Evolutionary conservation across 2,113 vertebrate species (phyloP).

Genomic region (Odontesthes bonariensis): DNA sequence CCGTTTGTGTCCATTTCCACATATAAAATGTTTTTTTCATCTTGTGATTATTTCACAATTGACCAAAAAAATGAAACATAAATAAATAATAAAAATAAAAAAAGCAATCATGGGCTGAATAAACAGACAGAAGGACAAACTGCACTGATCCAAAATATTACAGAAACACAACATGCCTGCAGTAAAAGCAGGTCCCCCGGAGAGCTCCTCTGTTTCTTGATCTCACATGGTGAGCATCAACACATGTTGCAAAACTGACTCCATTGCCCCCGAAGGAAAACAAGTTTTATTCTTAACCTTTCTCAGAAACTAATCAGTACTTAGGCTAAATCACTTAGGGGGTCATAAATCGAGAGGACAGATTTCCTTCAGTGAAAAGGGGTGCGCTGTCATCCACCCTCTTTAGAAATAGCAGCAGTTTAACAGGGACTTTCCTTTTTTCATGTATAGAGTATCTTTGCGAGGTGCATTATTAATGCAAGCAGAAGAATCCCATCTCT

Average conservation of each 20-base stretch:
- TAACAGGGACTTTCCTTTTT: slow-evolving; percentile 51
- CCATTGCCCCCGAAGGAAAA: slow-evolving; percentile 3
- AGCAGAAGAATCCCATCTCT: slow-evolving; percentile 12
- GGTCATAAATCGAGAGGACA: background rate
- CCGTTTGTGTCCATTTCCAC: too few relatives aligned
- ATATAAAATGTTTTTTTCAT: too few relatives aligned
- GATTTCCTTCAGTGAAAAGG: background rate
- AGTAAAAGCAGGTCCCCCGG: background rate
- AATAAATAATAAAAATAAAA: too few relatives aligned
- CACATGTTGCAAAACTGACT: slow-evolving; percentile 25
- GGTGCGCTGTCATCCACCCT: background rate
- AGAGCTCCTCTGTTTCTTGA: slow-evolving; percentile 11
- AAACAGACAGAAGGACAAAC: background rate
- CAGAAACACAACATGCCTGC: background rate
- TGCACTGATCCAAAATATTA: background rate
- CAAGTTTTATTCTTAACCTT: slow-evolving; percentile 4
- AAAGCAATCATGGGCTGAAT: too few relatives aligned
- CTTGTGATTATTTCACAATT: background rate
- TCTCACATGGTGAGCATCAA: slow-evolving; percentile 30
- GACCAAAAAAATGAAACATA: background rate
- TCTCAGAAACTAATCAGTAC: background rate
- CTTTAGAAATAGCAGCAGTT: slow-evolving; percentile 7
- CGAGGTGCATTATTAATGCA: slow-evolving; percentile 24
- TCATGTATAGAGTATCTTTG: slow-evolving; percentile 13
- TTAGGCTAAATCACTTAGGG: background rate